These are phyloP conservation scores for Clytia hemisphaerica DNA, from an alignment of 30 jellyfish, hydroid and myxozoan species.

Conservation along the genomic window DNA sequence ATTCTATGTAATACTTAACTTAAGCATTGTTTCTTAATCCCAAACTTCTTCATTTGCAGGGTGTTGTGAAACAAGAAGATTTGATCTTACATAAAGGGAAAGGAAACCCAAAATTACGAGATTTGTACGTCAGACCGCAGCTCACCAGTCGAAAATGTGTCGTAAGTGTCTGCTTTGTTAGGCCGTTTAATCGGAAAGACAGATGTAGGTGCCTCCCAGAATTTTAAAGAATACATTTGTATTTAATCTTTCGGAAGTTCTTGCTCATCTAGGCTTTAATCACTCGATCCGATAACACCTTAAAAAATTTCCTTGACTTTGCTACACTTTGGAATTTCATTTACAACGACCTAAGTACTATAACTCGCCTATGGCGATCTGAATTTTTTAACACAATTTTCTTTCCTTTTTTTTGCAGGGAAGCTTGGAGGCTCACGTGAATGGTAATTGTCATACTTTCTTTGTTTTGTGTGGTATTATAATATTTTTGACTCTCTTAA, in stretches of 20 bases:
- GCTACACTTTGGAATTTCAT: no score
- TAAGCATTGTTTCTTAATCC: not conserved
- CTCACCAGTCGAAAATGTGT: constrained; percentile 78
- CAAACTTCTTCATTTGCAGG: constrained; percentile 24
- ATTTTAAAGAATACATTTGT: no score
- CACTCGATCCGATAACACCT: no score
- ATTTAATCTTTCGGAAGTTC: no score
- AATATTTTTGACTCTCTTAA: no score
- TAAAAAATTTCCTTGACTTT: no score
- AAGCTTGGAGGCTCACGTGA: constrained; percentile 84
- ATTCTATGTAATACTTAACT: not conserved
- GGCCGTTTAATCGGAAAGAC: no score
- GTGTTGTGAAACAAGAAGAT: constrained; percentile 97
- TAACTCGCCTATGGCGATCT: no score
- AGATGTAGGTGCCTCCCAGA: no score
- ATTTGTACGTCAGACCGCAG: constrained; percentile 82
- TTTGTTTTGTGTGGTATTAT: not conserved
- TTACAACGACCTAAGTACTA: no score
- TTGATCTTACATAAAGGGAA: constrained; percentile 55
- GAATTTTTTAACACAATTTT: not conserved
- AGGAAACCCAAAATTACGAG: constrained; percentile 84
- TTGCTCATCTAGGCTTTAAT: no score
- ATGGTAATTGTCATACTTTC: constrained; percentile 52
- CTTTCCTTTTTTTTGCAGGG: constrained; percentile 56
- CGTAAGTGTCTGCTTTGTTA: constrained; percentile 39